Percentiles rank a stretch among this genome's conserved stretches.
Evolutionary conservation across 1,140 invertebrate species (phyloP).

Genomic region (Drosophila pruinosa): DNA sequence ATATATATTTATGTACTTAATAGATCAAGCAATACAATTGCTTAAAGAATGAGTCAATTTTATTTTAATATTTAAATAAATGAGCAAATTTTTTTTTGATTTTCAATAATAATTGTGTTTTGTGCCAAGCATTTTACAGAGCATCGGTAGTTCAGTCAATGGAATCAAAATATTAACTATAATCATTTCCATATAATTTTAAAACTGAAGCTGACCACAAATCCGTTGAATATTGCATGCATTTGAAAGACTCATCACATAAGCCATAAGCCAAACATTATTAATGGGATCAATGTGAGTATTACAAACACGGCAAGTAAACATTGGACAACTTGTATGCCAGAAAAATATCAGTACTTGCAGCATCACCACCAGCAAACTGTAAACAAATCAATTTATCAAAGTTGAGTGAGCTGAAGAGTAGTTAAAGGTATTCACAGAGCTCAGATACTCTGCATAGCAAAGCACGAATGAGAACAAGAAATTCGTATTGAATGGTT

Average conservation of each 20-base stretch:
- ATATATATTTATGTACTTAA: too few species aligned
- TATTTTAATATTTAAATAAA: too few species aligned
- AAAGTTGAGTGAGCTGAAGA: background rate
- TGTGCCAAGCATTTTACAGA: too few species aligned
- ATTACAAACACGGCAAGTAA: slow-evolving; percentile 47
- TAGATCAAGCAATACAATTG: too few species aligned
- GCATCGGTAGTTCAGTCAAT: too few species aligned
- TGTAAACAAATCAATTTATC: slow-evolving; percentile 60
- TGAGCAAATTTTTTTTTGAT: too few species aligned
- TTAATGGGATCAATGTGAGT: slow-evolving; percentile 51
- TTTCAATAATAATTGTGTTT: too few species aligned
- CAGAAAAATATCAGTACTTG: slow-evolving; percentile 10
- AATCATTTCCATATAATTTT: background rate
- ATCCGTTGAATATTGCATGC: slow-evolving; percentile 52
- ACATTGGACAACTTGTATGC: slow-evolving; percentile 10
- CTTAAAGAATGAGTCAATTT: too few species aligned
- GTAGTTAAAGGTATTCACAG: background rate
- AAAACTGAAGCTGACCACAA: background rate
- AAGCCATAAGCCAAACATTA: slow-evolving; percentile 47
- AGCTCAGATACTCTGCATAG: background rate
- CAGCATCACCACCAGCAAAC: background rate
- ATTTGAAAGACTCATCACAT: slow-evolving; percentile 29
- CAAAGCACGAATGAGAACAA: background rate
- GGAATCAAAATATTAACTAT: too few species aligned
- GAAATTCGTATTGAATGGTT: too few species aligned